Percentiles rank a stretch among this genome's conserved stretches.
Conservation (phyloP, 1,140 invertebrate species). For the Megalopta genalis region DNA sequence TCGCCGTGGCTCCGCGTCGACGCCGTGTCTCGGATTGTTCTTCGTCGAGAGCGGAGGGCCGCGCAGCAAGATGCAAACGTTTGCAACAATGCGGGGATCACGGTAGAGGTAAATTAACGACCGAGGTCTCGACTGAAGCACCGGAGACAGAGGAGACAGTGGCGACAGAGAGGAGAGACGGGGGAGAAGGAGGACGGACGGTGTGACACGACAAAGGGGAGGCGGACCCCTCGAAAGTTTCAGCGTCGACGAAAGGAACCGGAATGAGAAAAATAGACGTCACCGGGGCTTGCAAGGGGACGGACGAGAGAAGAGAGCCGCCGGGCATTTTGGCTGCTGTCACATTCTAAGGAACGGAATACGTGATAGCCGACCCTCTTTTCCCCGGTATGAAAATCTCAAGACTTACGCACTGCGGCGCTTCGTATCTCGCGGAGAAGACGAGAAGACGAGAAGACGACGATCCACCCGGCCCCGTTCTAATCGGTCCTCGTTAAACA, state of each 20-base stretch:
- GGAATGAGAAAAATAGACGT: constrained; percentile 35
- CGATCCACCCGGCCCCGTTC: background rate
- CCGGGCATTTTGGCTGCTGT: constrained; percentile 48
- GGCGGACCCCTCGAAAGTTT: constrained; percentile 18
- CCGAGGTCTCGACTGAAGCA: no score
- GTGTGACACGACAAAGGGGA: constrained; percentile 8
- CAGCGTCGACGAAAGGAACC: constrained; percentile 21
- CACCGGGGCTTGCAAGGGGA: background rate
- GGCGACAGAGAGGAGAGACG: rapidly evolving
- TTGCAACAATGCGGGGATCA: constrained; percentile 17
- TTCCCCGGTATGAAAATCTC: constrained; percentile 10
- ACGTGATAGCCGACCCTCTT: constrained; percentile 54
- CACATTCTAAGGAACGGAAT: constrained; percentile 60
- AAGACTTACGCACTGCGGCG: constrained; percentile 13
- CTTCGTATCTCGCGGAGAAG: background rate
- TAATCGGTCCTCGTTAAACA: background rate
- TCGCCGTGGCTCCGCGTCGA: no score
- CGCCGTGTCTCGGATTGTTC: no score
- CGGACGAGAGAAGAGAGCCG: background rate
- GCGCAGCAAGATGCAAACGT: background rate
- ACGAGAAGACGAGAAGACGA: no score
- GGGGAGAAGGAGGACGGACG: background rate
- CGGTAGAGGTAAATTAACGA: no score
- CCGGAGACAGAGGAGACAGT: no score
- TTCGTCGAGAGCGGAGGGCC: no score